Conservation (phyloP, 2,113 vertebrate genomes). For the Scytalopus superciliaris region DNA sequence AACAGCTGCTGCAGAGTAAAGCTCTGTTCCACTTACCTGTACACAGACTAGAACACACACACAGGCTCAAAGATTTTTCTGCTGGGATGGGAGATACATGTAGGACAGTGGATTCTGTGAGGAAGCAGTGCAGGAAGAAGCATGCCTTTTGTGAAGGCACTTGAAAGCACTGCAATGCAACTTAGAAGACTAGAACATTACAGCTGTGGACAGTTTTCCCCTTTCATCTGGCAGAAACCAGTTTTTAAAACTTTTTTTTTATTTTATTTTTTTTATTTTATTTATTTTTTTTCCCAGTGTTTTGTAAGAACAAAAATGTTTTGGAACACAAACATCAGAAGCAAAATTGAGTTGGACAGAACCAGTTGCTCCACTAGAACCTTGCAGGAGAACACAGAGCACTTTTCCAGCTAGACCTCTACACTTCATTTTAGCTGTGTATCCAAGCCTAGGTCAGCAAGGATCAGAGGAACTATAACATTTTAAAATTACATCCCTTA, state of each 20-base stretch:
- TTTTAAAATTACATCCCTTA: neutral
- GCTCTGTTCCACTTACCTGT: neutral
- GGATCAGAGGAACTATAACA: neutral
- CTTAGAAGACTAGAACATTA: neutral
- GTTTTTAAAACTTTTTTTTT: neutral
- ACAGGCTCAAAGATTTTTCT: neutral
- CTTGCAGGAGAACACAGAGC: neutral
- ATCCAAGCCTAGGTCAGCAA: neutral
- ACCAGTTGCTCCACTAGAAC: neutral
- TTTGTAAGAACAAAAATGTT: neutral
- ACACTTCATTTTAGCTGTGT: neutral
- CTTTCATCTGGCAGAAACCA: neutral
- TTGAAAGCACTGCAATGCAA: neutral
- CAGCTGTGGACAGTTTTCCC: neutral
- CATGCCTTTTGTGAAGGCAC: neutral
- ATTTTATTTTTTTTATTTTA: no score
- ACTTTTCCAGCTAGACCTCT: neutral
- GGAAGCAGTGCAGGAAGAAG: neutral
- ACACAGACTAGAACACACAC: neutral
- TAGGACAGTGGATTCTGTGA: neutral
- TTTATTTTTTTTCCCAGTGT: neutral
- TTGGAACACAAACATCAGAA: neutral
- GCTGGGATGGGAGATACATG: accelerated
- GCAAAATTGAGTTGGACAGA: neutral
- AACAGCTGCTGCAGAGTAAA: neutral